Base-by-base conservation (phyloP, 2,888 invertebrate genomes). In the Caenorhabditis parvicauda region DNA sequence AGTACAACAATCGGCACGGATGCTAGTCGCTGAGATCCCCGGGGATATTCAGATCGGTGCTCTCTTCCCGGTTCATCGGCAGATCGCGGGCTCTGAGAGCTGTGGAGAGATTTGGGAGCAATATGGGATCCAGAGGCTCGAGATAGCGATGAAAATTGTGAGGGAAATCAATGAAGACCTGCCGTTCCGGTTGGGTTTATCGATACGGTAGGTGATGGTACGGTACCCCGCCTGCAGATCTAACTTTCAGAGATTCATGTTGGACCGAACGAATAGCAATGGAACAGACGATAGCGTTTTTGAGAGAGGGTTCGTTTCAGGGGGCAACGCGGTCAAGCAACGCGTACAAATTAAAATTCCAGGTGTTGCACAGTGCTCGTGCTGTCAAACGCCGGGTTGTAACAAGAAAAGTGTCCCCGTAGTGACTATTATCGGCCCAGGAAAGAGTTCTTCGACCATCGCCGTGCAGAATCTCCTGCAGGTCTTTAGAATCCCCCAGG, bases 261-360 rank as follows among this genome's bases (percentile, higher is more conserved):
- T 90, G 89, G 89, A 89, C 89, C 76, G 87, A 89, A 2, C 87
- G 89, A 17, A 88, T 89, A 3, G 89, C 89, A 28, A 84, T 90
- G 64, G 89, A 89, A 75, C 89, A 78, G 63, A 78, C 79, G 19
- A 79, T 79, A 35, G 79, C 77, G 27, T 79, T 81, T 51, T 58
- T 81, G 21, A 56, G 79, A 32, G 81, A 79, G n/a, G n/a, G n/a
- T n/a, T n/a, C n/a, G n/a, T n/a, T n/a, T n/a, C n/a, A n/a, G n/a
- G n/a, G n/a, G n/a, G n/a, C n/a, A n/a, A n/a, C n/a, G n/a, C n/a
- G n/a, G n/a, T n/a, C n/a, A n/a, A n/a, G n/a, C n/a, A n/a, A n/a
- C n/a, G n/a, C n/a, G n/a, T n/a, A n/a, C n/a, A n/a, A n/a, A n/a
- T n/a, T n/a, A n/a, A n/a, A n/a, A n/a, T n/a, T n/a, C n/a, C n/a